These are phyloP conservation scores for Melanotaenia duboulayi DNA, from an alignment of 2,113 vertebrate species.

Conservation along the genomic window DNA sequence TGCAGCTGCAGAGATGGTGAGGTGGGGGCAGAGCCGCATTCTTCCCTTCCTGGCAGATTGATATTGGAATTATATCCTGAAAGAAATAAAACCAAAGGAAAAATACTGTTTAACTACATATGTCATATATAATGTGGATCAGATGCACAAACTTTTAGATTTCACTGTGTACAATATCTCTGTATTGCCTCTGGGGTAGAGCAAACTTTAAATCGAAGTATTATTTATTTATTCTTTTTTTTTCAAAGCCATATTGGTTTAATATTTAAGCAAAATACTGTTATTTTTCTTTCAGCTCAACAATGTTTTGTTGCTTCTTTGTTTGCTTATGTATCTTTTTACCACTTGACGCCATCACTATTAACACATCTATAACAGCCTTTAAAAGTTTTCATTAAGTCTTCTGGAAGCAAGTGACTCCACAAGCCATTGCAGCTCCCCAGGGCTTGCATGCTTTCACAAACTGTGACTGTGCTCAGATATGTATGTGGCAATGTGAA, in stretches of 20 bases:
- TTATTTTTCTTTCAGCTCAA: too few relatives aligned
- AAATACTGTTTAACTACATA: constrained; percentile 4
- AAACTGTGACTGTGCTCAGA: constrained; percentile 28
- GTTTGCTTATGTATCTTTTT: background rate
- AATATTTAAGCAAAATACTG: too few relatives aligned
- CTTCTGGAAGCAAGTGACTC: constrained; percentile 36
- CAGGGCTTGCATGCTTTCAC: constrained; percentile 44
- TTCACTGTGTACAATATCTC: background rate
- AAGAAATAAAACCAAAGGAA: constrained; percentile 23
- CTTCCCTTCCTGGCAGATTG: constrained; percentile 88
- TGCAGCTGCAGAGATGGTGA: constrained; percentile 85
- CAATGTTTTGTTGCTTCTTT: background rate
- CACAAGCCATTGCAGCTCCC: constrained; percentile 35
- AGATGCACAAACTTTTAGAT: background rate
- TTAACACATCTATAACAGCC: background rate
- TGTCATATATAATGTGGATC: background rate
- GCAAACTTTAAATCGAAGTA: too few relatives aligned
- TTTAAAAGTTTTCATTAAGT: background rate
- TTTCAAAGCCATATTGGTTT: too few relatives aligned
- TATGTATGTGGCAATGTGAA: constrained; percentile 51
- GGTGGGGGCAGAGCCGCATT: constrained; percentile 80
- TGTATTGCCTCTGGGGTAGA: too few relatives aligned
- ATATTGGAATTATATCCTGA: constrained; percentile 93
- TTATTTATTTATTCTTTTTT: too few relatives aligned
- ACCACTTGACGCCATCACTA: background rate